Percentiles rank a stretch among this genome's conserved stretches.
Evolutionary conservation across 1,140 invertebrate genomes (phyloP).

Genomic region (Nymphalis io): DNA sequence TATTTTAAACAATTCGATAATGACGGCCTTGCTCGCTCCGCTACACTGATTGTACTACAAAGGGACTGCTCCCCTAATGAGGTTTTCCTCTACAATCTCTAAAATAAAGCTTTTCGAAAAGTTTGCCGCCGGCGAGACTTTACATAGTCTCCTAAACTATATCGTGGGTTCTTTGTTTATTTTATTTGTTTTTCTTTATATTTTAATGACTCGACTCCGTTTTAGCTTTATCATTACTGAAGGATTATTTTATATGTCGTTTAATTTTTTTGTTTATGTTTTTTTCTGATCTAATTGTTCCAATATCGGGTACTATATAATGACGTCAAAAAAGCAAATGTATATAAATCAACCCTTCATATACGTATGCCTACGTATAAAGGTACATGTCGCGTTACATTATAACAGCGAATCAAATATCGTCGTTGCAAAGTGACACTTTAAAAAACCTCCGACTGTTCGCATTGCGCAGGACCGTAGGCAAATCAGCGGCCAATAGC

Average conservation of each 20-base stretch:
- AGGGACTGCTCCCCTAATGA: constrained; percentile 68
- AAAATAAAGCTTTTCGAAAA: constrained; percentile 50
- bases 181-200: neutral
- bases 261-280: too few relatives aligned
- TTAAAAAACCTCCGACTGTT: constrained; percentile 40
- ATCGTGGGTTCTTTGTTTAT: neutral
- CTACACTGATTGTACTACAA: constrained; percentile 63
- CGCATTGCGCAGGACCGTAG: constrained; percentile 63
- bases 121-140: constrained; percentile 53
- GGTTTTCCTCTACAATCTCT: constrained; percentile 48
- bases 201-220: neutral
- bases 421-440: constrained; percentile 48
- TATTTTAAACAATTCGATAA: constrained; percentile 79
- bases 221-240: neutral
- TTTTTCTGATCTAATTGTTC: too few relatives aligned
- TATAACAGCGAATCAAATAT: constrained; percentile 61
- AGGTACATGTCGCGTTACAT: neutral
- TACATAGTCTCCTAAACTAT: constrained; percentile 20
- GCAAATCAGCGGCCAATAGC: constrained; percentile 63
- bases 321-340: neutral
- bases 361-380: constrained; percentile 6
- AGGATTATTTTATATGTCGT: too few relatives aligned
- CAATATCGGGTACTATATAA: too few relatives aligned
- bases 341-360: constrained; percentile 9
- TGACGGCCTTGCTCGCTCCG: constrained; percentile 48